Percentiles rank a stretch among this genome's conserved stretches.
These are phyloP conservation scores for Drosophila leontia DNA, from an alignment of 1,140 invertebrate species.

Conservation along the genomic window DNA sequence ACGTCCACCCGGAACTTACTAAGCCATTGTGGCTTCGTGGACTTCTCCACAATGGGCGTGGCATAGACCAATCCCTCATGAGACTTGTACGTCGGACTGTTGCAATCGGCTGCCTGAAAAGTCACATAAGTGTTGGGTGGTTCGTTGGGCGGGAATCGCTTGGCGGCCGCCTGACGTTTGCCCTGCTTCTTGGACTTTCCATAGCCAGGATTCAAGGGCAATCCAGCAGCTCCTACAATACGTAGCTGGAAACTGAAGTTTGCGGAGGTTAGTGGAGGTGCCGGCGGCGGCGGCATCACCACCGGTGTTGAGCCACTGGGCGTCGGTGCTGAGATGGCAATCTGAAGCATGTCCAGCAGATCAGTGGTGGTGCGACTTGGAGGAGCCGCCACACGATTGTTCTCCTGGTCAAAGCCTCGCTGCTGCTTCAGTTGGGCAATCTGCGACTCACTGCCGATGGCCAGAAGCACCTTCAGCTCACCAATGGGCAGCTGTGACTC, in stretches of 20 bases:
- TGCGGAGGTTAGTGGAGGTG: slow-evolving; percentile 53
- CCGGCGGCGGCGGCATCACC: slow-evolving; percentile 11
- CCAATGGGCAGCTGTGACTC: slow-evolving; percentile 85
- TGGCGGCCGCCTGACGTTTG: slow-evolving; percentile 63
- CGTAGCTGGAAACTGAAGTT: slow-evolving; percentile 85
- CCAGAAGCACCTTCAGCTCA: slow-evolving; percentile 86
- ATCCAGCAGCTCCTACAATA: slow-evolving; percentile 87
- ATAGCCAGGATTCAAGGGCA: slow-evolving; percentile 86
- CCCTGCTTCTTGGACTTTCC: slow-evolving; percentile 68
- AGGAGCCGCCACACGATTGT: slow-evolving; percentile 24
- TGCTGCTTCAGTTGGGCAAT: slow-evolving; percentile 86
- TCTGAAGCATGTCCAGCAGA: slow-evolving; percentile 85
- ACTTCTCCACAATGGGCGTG: slow-evolving; percentile 86
- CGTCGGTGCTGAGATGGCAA: slow-evolving; percentile 66
- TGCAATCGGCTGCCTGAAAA: slow-evolving; percentile 85
- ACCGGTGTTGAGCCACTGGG: slow-evolving; percentile 1
- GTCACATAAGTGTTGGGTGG: slow-evolving; percentile 88
- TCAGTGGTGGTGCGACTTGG: slow-evolving; percentile 83
- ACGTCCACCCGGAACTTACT: slow-evolving; percentile 86
- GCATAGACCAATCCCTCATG: slow-evolving; percentile 84
- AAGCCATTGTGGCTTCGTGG: slow-evolving; percentile 87
- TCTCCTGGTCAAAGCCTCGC: slow-evolving; percentile 83
- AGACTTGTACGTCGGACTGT: slow-evolving; percentile 70
- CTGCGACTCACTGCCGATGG: slow-evolving; percentile 87
- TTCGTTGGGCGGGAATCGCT: slow-evolving; percentile 71